Evolutionary conservation across 1,140 invertebrate species (phyloP).

Genomic region (Drosophila kepulauana): DNA sequence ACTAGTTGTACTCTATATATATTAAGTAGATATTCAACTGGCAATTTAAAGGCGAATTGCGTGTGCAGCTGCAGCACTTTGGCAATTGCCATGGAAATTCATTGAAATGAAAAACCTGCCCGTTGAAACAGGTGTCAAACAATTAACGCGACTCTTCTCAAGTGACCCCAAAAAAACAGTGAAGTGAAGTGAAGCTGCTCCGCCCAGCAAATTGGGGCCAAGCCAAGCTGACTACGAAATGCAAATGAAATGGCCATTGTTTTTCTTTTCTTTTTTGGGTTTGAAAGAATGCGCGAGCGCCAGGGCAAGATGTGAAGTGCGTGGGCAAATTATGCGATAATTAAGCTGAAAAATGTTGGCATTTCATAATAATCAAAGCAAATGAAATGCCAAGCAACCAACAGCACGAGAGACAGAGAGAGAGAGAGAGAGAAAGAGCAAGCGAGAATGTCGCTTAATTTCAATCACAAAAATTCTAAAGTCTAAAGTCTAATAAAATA

Average conservation of each 20-base stretch:
- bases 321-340: conserved; percentile 16
- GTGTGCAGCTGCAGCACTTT: not conserved
- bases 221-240: not conserved
- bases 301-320: too few species aligned
- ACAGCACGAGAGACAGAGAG: not conserved
- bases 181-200: not conserved
- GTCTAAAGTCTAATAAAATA: conserved; percentile 17
- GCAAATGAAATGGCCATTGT: conserved; percentile 5
- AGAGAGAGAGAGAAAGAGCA: not conserved
- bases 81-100: conserved; percentile 6
- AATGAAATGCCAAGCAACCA: conserved; percentile 7
- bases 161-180: not conserved
- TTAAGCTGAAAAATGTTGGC: conserved; percentile 20
- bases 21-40: not conserved
- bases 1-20: not conserved
- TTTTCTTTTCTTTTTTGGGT: not conserved
- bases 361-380: conserved; percentile 13
- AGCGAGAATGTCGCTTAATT: not conserved
- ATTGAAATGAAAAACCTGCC: conserved; percentile 11
- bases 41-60: not conserved
- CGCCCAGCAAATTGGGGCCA: not conserved
- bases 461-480: conserved; percentile 3
- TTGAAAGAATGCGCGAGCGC: not conserved
- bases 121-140: conserved; percentile 5
- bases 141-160: conserved; percentile 18